These are phyloP conservation scores for Catharus ustulatus DNA, from an alignment of 2,797 vertebrate genomes.

Conservation along the genomic window DNA sequence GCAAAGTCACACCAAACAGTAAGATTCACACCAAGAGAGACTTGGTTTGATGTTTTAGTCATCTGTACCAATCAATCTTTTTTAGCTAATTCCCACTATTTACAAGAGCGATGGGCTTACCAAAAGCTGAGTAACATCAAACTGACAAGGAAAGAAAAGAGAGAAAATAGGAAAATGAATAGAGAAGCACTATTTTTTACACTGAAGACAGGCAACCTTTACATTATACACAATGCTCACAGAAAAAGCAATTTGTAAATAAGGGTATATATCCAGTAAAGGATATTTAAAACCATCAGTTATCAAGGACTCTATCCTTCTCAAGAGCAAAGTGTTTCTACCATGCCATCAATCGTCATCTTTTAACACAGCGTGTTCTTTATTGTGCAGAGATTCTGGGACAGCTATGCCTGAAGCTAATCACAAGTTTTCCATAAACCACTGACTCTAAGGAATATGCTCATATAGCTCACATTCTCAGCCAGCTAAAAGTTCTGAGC, in stretches of 20 bases:
- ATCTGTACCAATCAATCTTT: not conserved
- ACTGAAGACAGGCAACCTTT: not conserved
- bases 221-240: not conserved
- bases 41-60: not conserved
- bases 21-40: not conserved
- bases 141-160: not conserved
- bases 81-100: not conserved
- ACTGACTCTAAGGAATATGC: not conserved
- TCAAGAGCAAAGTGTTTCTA: not conserved
- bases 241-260: not conserved
- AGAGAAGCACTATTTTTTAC: not conserved
- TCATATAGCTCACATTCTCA: not conserved
- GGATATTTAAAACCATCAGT: not conserved
- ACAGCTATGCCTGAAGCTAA: not conserved
- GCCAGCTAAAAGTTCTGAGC: not conserved
- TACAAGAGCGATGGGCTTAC: not conserved
- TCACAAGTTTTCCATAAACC: not conserved
- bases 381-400: not conserved
- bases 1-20: not conserved
- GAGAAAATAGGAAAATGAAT: accelerated
- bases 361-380: not conserved
- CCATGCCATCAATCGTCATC: not conserved
- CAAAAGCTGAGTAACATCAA: not conserved
- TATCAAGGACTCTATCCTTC: not conserved
- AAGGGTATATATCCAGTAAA: not conserved